phyloP scores from a whole-genome alignment of 2,888 invertebrate genomes.

The Trypoxylon attenuatum region DNA sequence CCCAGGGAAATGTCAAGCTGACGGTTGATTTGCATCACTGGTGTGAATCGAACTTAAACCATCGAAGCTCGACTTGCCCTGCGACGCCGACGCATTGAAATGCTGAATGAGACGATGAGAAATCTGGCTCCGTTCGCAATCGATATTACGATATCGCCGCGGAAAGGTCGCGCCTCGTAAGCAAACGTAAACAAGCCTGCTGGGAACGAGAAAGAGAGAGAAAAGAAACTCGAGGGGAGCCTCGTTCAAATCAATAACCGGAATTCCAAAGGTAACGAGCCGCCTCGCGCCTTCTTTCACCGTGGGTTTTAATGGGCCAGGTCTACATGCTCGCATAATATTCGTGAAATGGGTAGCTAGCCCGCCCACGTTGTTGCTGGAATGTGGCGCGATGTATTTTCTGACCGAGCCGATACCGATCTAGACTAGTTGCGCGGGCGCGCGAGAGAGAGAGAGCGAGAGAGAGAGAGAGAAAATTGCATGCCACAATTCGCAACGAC shows the following conservation, averaged over 20 bases:
- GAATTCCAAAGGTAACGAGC: conserved; percentile 50
- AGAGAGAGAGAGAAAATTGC: too few relatives aligned
- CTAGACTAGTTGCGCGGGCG: too few relatives aligned
- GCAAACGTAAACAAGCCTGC: neutral
- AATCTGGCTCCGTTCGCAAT: too few relatives aligned
- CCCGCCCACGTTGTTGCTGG: conserved; percentile 40
- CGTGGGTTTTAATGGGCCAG: conserved; percentile 29
- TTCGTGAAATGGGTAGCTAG: conserved; percentile 41
- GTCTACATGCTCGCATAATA: conserved; percentile 47
- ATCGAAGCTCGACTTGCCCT: too few relatives aligned
- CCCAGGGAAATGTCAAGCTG: too few relatives aligned
- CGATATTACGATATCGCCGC: neutral
- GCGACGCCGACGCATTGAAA: too few relatives aligned
- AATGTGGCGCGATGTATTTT: conserved; percentile 31
- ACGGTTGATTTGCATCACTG: too few relatives aligned
- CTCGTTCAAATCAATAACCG: conserved; percentile 41
- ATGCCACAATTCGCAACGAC: too few relatives aligned
- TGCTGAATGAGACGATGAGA: too few relatives aligned
- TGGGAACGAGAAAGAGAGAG: neutral
- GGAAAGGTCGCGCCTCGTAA: conserved; percentile 6
- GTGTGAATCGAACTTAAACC: too few relatives aligned
- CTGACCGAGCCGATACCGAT: too few relatives aligned
- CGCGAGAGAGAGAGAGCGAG: too few relatives aligned
- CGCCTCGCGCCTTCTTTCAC: conserved; percentile 40
- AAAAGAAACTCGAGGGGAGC: conserved; percentile 23